Percentiles rank a stretch among this genome's conserved stretches.
Evolutionary conservation across 2,797 vertebrate species (phyloP).

Genomic region (Podargus strigoides): DNA sequence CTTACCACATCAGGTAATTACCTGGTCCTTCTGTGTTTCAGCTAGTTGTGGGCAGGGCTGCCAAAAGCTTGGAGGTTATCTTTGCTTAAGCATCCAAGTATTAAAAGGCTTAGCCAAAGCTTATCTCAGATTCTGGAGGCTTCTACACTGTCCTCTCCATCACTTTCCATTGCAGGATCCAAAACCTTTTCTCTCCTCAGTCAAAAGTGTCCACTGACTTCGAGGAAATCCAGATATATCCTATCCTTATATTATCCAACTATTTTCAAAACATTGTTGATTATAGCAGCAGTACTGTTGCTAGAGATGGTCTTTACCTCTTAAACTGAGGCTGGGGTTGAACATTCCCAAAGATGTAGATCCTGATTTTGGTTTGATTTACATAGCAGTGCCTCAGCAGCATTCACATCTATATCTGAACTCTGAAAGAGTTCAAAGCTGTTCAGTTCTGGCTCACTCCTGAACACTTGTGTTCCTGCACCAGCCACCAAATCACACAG

Average conservation of each 20-base stretch:
- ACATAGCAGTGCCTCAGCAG: not conserved
- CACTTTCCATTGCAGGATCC: not conserved
- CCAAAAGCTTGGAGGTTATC: conserved; percentile 52
- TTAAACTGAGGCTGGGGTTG: not conserved
- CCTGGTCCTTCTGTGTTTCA: conserved; percentile 50
- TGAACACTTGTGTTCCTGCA: not conserved
- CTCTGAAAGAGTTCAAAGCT: not conserved
- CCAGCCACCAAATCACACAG: not conserved
- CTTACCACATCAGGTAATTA: conserved; percentile 56
- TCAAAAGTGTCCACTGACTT: not conserved
- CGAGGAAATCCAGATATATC: not conserved
- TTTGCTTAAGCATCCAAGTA: conserved; percentile 26
- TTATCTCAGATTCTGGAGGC: conserved; percentile 49
- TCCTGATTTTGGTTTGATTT: conserved; percentile 21
- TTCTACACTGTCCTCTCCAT: not conserved
- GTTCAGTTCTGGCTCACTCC: not conserved
- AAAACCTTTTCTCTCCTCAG: not conserved
- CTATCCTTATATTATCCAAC: not conserved
- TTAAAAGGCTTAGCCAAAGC: conserved; percentile 46
- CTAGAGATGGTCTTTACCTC: not conserved
- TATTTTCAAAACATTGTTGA: not conserved
- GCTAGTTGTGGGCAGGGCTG: conserved; percentile 34
- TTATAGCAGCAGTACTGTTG: not conserved
- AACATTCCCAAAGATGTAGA: not conserved
- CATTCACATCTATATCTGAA: not conserved